Evolutionary conservation across 2,113 vertebrate species (phyloP).

Genomic region (Falco punctatus): DNA sequence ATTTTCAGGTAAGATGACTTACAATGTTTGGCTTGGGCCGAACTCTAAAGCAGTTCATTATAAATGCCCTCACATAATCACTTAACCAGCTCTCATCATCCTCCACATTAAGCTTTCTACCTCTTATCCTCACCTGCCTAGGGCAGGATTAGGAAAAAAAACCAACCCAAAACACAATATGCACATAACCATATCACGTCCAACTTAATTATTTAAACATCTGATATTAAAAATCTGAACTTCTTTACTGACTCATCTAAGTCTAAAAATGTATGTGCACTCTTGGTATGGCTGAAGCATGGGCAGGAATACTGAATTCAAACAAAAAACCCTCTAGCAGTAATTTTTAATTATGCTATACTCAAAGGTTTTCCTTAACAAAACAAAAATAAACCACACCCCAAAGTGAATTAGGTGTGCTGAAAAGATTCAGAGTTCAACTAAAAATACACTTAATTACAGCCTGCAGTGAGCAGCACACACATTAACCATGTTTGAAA

Average conservation of each 20-base stretch:
- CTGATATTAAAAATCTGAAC: background rate
- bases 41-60: slow-evolving; percentile 1
- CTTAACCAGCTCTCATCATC: background rate
- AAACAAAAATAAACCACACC: background rate
- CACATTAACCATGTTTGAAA: background rate
- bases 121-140: background rate
- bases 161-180: background rate
- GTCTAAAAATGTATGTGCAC: background rate
- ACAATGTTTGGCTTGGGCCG: background rate
- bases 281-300: background rate
- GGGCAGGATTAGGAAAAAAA: background rate
- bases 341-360: background rate
- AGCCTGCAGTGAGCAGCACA: background rate
- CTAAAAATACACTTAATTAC: background rate
- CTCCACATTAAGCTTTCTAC: background rate
- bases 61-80: background rate
- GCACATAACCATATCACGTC: background rate
- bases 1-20: background rate
- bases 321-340: background rate
- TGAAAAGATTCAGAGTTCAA: background rate
- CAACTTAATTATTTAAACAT: background rate
- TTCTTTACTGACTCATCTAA: background rate
- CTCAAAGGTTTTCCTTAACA: background rate
- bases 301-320: background rate
- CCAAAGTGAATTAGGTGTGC: background rate